phyloP scores from a whole-genome alignment of 2,888 invertebrate genomes.

The Cataglyphis altisquamis region DNA sequence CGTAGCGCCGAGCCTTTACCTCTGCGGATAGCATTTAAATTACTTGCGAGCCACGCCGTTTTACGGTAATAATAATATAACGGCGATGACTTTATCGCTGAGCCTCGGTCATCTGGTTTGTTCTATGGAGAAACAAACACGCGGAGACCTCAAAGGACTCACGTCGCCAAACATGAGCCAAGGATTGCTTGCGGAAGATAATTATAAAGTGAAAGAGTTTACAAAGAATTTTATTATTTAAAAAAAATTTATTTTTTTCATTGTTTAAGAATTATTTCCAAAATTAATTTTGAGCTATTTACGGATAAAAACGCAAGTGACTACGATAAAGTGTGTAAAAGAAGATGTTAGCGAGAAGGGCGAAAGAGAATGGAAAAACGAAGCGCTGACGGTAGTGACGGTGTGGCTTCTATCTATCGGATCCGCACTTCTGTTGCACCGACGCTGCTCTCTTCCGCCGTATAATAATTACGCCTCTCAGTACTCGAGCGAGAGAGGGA shows the following conservation, averaged over 20 bases:
- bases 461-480: constrained; percentile 51
- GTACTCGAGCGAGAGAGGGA: constrained; percentile 26
- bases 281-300: constrained; percentile 35
- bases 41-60: constrained; percentile 79
- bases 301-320: constrained; percentile 65
- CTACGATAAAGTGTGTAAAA: constrained; percentile 33
- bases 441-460: constrained; percentile 57
- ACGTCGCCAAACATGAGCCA: not conserved
- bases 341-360: not conserved
- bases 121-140: constrained; percentile 7
- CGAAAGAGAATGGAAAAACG: constrained; percentile 17
- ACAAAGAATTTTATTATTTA: not conserved
- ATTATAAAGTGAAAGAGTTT: no score
- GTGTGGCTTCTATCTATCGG: constrained; percentile 68
- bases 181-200: not conserved
- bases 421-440: constrained; percentile 68
- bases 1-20: constrained; percentile 76
- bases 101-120: constrained; percentile 13
- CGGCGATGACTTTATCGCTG: constrained; percentile 72
- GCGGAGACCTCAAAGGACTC: not conserved
- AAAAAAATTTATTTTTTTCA: not conserved
- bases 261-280: not conserved
- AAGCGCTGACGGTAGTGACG: constrained; percentile 28
- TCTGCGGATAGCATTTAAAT: constrained; percentile 81
- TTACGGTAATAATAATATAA: constrained; percentile 78